These are phyloP conservation scores for Cistogaster globosa DNA, from an alignment of 2,888 invertebrate species.

Conservation along the genomic window DNA sequence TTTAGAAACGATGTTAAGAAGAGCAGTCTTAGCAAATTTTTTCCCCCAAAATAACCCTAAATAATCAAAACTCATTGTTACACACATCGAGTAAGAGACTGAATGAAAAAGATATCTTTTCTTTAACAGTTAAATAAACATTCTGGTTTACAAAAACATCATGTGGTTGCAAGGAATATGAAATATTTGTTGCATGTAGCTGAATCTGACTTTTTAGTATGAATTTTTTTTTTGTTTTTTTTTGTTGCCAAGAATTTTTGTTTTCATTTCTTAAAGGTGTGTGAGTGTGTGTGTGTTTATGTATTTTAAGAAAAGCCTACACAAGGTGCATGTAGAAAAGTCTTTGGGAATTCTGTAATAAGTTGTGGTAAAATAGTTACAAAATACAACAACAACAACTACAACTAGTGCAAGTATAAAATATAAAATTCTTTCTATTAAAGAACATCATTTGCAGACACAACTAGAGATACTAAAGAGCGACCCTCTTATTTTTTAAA, in stretches of 20 bases:
- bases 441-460: conserved; percentile 30
- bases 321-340: conserved; percentile 63
- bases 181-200: conserved; percentile 32
- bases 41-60: conserved; percentile 1
- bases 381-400: conserved; percentile 27
- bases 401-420: neutral
- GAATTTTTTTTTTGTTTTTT: neutral
- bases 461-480: neutral
- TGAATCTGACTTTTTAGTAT: conserved; percentile 25
- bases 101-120: conserved; percentile 28
- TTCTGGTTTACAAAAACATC: conserved; percentile 4
- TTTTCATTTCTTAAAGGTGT: conserved; percentile 9
- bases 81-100: neutral
- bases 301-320: conserved; percentile 45
- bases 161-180: conserved; percentile 37
- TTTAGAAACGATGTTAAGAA: neutral
- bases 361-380: conserved; percentile 63
- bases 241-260: conserved; percentile 1
- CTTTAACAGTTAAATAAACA: conserved; percentile 35
- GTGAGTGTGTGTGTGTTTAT: conserved; percentile 15
- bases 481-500: conserved; percentile 26
- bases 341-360: conserved; percentile 39
- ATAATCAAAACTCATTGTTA: conserved; percentile 36
- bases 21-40: conserved; percentile 19
- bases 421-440: neutral